Conservation (phyloP, 2,113 vertebrate genomes). For the Circaetus gallicus region DNA sequence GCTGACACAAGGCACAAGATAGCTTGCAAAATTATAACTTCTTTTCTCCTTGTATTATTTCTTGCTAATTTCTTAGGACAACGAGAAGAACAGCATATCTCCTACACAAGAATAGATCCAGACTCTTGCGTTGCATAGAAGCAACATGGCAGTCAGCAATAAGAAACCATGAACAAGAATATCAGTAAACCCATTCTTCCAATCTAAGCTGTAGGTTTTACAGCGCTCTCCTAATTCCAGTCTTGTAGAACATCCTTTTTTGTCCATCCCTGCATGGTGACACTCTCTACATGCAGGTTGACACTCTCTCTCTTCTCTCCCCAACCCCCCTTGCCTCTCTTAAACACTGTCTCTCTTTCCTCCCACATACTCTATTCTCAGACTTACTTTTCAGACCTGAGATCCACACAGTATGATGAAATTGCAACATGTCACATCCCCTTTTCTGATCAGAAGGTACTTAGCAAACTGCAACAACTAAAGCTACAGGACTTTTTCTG, state of each 20-base stretch:
- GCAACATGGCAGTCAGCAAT: not conserved
- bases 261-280: not conserved
- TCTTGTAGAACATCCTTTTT: not conserved
- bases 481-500: not conserved
- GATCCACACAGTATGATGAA: not conserved
- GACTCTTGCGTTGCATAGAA: not conserved
- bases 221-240: not conserved
- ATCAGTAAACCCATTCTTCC: not conserved
- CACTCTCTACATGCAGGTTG: not conserved
- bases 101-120: not conserved
- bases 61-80: not conserved
- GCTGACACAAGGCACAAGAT: not conserved
- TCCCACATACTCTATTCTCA: not conserved
- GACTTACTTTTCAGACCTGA: not conserved
- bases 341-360: not conserved
- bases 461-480: not conserved
- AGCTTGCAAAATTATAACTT: not conserved
- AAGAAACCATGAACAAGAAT: not conserved
- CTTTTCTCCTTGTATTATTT: not conserved
- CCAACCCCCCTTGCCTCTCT: accelerated
- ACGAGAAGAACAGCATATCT: not conserved
- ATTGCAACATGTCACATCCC: not conserved
- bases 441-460: not conserved
- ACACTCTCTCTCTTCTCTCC: not conserved
- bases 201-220: not conserved